Conservation (phyloP, 23 tunicate species). For the Trididemnum miniatum region DNA sequence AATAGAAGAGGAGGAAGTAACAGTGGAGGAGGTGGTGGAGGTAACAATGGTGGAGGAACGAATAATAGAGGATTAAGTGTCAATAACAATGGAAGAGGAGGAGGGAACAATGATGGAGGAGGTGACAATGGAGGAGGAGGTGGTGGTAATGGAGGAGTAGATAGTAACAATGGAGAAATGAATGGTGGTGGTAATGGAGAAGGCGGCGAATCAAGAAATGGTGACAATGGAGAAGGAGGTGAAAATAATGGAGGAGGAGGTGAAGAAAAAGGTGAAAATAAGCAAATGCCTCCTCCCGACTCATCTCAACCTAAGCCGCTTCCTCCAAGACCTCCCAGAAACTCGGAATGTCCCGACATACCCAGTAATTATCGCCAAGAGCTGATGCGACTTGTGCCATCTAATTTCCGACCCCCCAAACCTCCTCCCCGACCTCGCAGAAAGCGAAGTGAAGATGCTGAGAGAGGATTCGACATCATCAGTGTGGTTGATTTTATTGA, state of each 20-base stretch:
- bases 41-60: neutral
- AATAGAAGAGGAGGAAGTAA: constrained; percentile 10
- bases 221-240: neutral
- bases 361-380: neutral
- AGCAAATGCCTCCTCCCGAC: too few relatives aligned
- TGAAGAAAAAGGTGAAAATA: too few relatives aligned
- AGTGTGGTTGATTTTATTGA: constrained; percentile 38
- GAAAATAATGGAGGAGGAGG: neutral
- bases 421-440: neutral
- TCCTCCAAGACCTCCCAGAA: neutral
- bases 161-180: neutral
- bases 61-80: neutral
- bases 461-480: constrained; percentile 8
- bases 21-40: constrained; percentile 13
- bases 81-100: neutral
- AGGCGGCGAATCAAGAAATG: neutral
- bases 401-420: constrained; percentile 16
- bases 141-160: neutral
- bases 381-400: neutral
- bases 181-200: neutral
- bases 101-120: neutral
- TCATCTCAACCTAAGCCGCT: constrained; percentile 2
- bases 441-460: neutral
- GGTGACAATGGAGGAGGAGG: neutral
- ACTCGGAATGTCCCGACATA: constrained; percentile 15